Evolutionary conservation across 2,113 vertebrate species (phyloP), one percentile per base, ranked within the genome.

Genomic region (Corynorhinus townsendii): DNA sequence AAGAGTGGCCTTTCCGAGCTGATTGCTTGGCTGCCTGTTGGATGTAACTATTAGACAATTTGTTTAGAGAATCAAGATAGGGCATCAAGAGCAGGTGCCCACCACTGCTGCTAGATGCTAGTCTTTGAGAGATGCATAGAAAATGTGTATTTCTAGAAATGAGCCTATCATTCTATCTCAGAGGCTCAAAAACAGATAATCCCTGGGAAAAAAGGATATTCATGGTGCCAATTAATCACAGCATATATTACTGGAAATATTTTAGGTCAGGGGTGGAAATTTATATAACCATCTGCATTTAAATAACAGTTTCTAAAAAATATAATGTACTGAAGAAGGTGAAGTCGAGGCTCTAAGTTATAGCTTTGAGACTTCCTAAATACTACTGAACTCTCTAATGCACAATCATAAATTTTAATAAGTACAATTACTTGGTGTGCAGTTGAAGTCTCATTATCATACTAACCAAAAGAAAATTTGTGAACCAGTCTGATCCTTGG

Each of bases 201-300:
- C 93, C 80, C 81, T 71, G 52, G 4, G 38, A 89, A 92, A 59
- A 85, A 69, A 19, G 83, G 33, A 17, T 17, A 88, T 96, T 30
- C 80, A 68, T 96, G 97, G 77, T 97, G 71, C 89, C 90, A 97
- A 95, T 94, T 97, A 97, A 94, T 98, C 94, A 68, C 28, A 89
- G 69, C 86, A 80, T 92, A 96, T 95, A 97, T 94, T 96, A 11
- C 94, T 84, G 72, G 85, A 97, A 97, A 97, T 97, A 98, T 94
- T 97, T 98, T 91, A 91, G 96, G 90, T 95, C 93, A 94, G 77
- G 76, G 97, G 95, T 96, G 81, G 83, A 97, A 98, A 98, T 98
- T 95, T 98, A 97, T 96, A 96, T 93, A 97, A 96, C 56, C 85
- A 96, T 98, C 96, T 98, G 47, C 95, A 97, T 98, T 97, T 97